A percentile compares a stretch with the other conserved stretches of the same genome.
Evolutionary conservation across 2,888 invertebrate species (phyloP).

Genomic region (Drosophila pseudotakahashii): DNA sequence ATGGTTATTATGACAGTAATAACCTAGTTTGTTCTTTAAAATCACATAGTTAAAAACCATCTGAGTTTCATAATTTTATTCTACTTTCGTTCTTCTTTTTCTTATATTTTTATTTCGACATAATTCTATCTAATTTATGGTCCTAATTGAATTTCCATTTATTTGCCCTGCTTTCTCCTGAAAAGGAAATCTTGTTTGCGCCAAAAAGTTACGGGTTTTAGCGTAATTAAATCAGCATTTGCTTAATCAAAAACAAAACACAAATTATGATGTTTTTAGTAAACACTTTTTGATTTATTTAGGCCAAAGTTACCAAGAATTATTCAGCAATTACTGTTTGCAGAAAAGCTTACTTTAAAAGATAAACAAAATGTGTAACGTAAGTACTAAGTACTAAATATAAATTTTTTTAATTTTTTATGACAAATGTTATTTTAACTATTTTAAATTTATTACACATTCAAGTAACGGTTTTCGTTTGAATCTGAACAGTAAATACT

Average conservation of each 20-base stretch:
- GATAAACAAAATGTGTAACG: too few species aligned
- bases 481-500: neutral
- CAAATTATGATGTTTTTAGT: conserved; percentile 1
- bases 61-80: neutral
- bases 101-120: neutral
- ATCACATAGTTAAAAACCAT: neutral
- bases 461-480: neutral
- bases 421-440: neutral
- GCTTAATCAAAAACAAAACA: neutral
- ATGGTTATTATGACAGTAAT: neutral
- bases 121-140: conserved; percentile 1
- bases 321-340: neutral
- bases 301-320: neutral
- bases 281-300: neutral
- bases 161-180: neutral
- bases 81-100: neutral
- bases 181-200: conserved; percentile 6
- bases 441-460: too few species aligned
- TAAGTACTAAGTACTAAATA: too few species aligned
- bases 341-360: neutral
- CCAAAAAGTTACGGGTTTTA: conserved; percentile 2
- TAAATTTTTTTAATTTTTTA: too few species aligned
- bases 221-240: conserved; percentile 10
- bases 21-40: neutral
- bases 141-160: neutral